Evolutionary conservation across 2,797 vertebrate species (phyloP), one percentile per base, ranked within the genome.

Genomic region (Leptodactylus fallax): DNA sequence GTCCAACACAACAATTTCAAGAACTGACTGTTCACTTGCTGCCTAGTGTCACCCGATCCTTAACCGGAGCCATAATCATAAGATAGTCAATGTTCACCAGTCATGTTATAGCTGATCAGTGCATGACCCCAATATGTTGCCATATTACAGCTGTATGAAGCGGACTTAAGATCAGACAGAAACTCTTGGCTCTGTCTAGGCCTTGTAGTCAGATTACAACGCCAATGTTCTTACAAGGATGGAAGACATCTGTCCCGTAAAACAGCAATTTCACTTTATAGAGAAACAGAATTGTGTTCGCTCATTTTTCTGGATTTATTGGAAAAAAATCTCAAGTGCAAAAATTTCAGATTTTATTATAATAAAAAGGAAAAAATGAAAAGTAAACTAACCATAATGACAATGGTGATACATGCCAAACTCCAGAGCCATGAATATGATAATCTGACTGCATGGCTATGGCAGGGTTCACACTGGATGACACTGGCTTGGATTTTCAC

Each of bases 181-280:
- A 45, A 53, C 58, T 65, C 79, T 81, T 65, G 79, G 61, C 45
- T 81, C 19, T 21, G 25, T 69, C 69, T 49, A 67, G 65, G 6
- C 45, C 4, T 13, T 67, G 55, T 69, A 6, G 16, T 51, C 51
- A 55, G 21, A 83, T 23, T 14, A 67, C 49, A 67, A 69, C 23
- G 55, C n/a, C 49, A 27, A 10, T 45, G 5, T 55, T 51, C 27
- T 83, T 51, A 51, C 17, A 58, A 74, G 36, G 21, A 56, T 74
- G 17, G 53, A 60, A 84, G 45, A 58, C 82, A 84, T 84, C 51
- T 84, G 82, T 84, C 53, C 71, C 14, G n/a, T 84, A 84, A 84
- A 84, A 58, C 67, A 56, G 27, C 27, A 53, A 55, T 74, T 21
- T 19, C 14, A 71, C 65, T 83, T 83, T 83, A 83, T 71, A 83